Evolutionary conservation across 2,888 invertebrate genomes (phyloP).

Genomic region (Exephanes ischioxanthus): DNA sequence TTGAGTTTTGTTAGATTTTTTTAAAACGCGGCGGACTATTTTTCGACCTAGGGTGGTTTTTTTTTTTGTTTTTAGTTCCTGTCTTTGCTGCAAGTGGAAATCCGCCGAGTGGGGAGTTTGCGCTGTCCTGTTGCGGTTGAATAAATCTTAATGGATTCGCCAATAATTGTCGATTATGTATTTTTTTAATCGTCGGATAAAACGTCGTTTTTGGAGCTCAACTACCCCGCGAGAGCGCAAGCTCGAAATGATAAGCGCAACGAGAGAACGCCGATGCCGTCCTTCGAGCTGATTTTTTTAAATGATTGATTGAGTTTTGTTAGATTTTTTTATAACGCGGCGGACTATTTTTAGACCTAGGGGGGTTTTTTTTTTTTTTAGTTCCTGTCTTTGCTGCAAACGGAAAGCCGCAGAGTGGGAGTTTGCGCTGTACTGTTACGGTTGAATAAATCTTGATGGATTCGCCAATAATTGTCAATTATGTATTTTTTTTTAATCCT

Average conservation of each 20-base stretch:
- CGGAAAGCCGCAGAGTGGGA: not conserved
- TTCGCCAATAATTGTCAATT: not conserved
- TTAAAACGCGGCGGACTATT: not conserved
- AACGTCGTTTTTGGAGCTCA: no score
- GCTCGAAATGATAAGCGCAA: conserved; percentile 51
- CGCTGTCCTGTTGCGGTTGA: not conserved
- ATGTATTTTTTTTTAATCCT: not conserved
- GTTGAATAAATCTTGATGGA: not conserved
- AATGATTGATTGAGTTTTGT: not conserved
- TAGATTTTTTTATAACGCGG: not conserved
- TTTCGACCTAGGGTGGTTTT: not conserved
- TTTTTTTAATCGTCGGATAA: not conserved
- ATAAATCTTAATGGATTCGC: not conserved
- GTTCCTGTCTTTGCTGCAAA: not conserved
- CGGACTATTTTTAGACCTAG: not conserved
- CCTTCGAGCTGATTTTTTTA: not conserved
- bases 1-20: not conserved
- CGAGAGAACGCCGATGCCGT: conserved; percentile 7
- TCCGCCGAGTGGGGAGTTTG: conserved; percentile 6
- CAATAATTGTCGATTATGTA: not conserved
- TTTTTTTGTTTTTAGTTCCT: not conserved
- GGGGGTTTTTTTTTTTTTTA: not conserved
- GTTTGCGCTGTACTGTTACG: not conserved
- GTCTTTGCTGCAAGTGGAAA: not conserved
- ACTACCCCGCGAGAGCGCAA: not conserved